Evolutionary conservation across 2,113 vertebrate genomes (phyloP).

Genomic region (Hylia prasina): DNA sequence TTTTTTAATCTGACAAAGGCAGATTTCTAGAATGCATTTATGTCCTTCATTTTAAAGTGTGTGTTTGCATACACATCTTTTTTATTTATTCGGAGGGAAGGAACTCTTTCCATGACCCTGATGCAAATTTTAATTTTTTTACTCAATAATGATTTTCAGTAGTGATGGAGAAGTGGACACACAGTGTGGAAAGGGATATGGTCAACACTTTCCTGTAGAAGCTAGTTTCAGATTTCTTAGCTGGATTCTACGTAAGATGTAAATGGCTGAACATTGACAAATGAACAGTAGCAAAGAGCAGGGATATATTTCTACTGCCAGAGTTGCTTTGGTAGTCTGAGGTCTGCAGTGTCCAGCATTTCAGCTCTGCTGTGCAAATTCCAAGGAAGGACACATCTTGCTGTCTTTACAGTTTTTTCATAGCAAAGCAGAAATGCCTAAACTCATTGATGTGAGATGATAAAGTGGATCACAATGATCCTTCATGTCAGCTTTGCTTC

Average conservation of each 20-base stretch:
- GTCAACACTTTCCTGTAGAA: not conserved
- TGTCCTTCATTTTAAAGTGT: not conserved
- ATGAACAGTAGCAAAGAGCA: not conserved
- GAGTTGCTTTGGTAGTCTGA: not conserved
- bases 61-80: not conserved
- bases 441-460: not conserved
- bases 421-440: not conserved
- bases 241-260: not conserved
- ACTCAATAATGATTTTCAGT: not conserved
- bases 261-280: not conserved
- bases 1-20: not conserved
- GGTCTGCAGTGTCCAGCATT: not conserved
- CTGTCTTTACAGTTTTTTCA: not conserved
- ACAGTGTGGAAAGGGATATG: not conserved
- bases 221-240: not conserved
- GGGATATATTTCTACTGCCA: not conserved
- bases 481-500: not conserved
- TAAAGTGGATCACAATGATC: not conserved
- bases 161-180: not conserved
- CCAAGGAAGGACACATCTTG: not conserved
- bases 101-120: not conserved
- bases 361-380: not conserved
- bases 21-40: not conserved
- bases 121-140: not conserved
- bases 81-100: not conserved